Conservation (phyloP, 2,113 vertebrate species). For the Camelus bactrianus region DNA sequence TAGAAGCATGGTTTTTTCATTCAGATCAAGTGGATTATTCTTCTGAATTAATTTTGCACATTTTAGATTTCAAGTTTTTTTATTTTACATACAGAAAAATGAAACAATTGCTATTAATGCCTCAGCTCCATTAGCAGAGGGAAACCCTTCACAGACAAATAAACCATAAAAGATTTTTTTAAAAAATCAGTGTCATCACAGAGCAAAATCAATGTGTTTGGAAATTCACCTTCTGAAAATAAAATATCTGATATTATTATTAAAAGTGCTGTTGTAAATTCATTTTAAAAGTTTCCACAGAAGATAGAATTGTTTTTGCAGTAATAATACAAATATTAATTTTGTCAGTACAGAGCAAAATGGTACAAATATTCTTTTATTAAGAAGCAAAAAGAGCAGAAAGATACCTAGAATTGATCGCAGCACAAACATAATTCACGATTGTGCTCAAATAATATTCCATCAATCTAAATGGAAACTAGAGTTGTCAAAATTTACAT, state of each 20-base stretch:
- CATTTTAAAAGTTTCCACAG: background rate
- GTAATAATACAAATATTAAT: background rate
- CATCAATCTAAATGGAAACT: background rate
- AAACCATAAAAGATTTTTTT: background rate
- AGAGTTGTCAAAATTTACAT: background rate
- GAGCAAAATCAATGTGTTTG: background rate
- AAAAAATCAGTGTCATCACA: background rate
- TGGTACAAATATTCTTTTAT: background rate
- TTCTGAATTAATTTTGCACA: background rate
- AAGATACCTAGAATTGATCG: background rate
- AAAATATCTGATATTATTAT: background rate
- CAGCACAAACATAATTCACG: background rate
- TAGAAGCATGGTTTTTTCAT: background rate
- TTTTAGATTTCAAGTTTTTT: background rate
- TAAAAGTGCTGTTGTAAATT: slow-evolving; percentile 10
- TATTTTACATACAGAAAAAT: background rate
- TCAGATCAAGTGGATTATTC: background rate
- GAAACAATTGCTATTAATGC: background rate
- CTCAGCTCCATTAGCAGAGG: background rate
- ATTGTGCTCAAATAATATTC: background rate
- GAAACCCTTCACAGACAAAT: background rate
- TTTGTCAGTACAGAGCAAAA: background rate
- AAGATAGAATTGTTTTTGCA: background rate
- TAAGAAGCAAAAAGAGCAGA: background rate
- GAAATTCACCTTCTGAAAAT: background rate